Evolutionary conservation across 2,888 invertebrate genomes (phyloP), one percentile per base, ranked within the genome.

Genomic region (Petrolisthes manimaculis): DNA sequence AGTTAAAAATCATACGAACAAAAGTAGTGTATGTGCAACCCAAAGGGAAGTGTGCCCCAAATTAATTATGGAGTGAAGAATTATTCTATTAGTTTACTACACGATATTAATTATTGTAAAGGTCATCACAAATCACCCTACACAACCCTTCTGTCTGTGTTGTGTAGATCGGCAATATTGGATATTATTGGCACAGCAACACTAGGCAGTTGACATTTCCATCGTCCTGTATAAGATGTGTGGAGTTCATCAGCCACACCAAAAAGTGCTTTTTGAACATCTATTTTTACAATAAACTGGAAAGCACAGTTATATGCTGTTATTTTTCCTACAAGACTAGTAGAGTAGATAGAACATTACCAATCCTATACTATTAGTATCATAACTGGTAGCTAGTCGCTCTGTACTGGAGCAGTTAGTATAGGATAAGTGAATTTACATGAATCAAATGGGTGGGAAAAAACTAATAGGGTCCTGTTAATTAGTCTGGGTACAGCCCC

Each of bases 261-360:
- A 84, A 88, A 81, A 84, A 81, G 84, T 87, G 83, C 87, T 84
- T 82, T 37, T 88, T 84, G 84, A 88, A 88, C 88, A 88, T 88
- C 88, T 88, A 88, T 88, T 88, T 88, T 88, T 88, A 88, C 88
- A 88, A 88, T 88, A 88, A 88, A 88, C 86, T 37, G 51, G 53
- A 88, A 88, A 87, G 87, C 87, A 87, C 87, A 79, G 1, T 61
- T 61, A 18, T 1, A 61, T 0, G 18, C 18, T 61, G 9, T 61
- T 18, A 61, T 18, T 61, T 61, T 61, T 37, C 37, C 37, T 37
- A 37, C 37, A 37, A 37, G 37, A 37, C 37, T 37, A 37, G 37
- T 37, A 37, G 37, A 37, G 37, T 37, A 37, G 37, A 37, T 37
- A 37, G 37, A 37, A 37, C 0, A 37, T 37, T 37, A 37, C 37